Conservation (phyloP, 2,113 vertebrate species). For the Dolichallabes microphthalmus region DNA sequence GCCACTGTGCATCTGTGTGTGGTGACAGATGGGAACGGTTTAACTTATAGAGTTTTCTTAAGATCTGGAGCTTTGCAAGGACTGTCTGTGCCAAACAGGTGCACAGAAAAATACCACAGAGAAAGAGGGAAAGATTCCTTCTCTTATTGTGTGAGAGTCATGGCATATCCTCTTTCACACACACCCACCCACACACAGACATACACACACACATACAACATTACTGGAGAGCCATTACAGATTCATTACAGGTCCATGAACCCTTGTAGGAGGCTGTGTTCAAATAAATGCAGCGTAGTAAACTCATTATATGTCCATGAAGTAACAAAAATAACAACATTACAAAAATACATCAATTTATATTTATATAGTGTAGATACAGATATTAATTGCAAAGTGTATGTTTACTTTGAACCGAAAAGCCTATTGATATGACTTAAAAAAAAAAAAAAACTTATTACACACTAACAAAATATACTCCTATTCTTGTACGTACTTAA, state of each 20-base stretch:
- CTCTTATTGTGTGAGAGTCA: conserved; percentile 5
- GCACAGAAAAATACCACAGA: conserved; percentile 67
- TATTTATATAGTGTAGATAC: not conserved
- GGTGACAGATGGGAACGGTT: conserved; percentile 80
- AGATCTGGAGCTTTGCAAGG: conserved; percentile 73
- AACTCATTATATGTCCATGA: not conserved
- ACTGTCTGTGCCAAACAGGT: conserved; percentile 75
- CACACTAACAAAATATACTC: not conserved
- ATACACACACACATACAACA: no score
- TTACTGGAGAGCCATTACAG: not conserved
- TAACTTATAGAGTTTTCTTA: conserved; percentile 80
- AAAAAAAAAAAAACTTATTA: not conserved
- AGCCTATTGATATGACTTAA: not conserved
- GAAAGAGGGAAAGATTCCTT: conserved; percentile 27
- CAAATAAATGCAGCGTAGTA: not conserved
- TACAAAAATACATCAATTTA: not conserved
- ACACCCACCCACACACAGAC: no score
- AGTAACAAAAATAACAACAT: not conserved
- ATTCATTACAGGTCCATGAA: not conserved
- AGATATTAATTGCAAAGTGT: not conserved
- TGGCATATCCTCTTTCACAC: conserved; percentile 11
- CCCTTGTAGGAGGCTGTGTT: not conserved
- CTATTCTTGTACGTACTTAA: not conserved
- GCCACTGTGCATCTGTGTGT: conserved; percentile 69
- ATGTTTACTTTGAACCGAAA: not conserved